phyloP scores from a whole-genome alignment of 2,113 vertebrate genomes.

The Isurus oxyrinchus region DNA sequence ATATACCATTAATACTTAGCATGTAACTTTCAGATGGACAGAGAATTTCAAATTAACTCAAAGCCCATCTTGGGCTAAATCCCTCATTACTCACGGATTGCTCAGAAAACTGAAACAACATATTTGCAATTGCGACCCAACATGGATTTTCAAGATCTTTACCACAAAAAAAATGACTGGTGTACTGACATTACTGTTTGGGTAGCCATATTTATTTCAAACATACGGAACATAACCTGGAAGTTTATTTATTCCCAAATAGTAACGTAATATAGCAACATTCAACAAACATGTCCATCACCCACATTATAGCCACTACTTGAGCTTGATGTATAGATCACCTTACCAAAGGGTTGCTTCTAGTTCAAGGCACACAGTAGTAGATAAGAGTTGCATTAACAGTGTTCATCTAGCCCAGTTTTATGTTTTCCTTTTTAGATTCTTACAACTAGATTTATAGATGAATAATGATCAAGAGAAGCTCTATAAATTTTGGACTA shows the following conservation, averaged over 20 bases:
- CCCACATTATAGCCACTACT: neutral
- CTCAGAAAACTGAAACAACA: neutral
- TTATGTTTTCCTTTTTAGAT: neutral
- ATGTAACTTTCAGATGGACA: neutral
- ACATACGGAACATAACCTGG: neutral
- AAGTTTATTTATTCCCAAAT: neutral
- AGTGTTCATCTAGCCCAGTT: neutral
- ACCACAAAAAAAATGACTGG: neutral
- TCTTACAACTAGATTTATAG: neutral
- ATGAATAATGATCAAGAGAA: neutral
- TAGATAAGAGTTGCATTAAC: neutral
- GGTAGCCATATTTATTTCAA: neutral
- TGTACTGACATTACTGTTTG: neutral
- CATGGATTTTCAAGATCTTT: neutral
- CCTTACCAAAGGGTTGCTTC: neutral
- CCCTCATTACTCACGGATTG: neutral
- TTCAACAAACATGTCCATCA: neutral
- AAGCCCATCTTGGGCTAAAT: neutral
- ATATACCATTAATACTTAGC: too few species aligned
- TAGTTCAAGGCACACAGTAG: neutral
- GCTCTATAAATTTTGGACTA: neutral
- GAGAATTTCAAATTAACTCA: neutral
- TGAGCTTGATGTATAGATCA: neutral
- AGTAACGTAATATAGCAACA: neutral
- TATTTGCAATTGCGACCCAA: neutral